phyloP scores from a whole-genome alignment of 2,797 vertebrate genomes.

The Enteromius viviparus region DNA sequence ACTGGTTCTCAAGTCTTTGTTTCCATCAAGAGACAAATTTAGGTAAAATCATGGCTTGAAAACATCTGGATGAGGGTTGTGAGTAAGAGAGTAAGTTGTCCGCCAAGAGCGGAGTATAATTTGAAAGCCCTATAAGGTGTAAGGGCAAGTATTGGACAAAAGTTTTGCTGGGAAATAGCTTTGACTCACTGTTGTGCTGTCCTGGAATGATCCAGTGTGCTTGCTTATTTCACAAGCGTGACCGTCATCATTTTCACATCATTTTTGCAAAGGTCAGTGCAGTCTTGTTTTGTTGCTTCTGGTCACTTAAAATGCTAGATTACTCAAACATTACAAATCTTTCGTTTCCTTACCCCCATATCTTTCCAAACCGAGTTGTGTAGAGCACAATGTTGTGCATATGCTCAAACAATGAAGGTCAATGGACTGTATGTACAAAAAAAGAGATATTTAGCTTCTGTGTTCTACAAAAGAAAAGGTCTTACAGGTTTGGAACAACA shows the following conservation, averaged over 20 bases:
- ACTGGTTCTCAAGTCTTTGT: background rate
- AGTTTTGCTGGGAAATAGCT: background rate
- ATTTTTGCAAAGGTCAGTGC: conserved; percentile 2
- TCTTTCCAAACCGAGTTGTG: background rate
- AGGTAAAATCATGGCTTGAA: background rate
- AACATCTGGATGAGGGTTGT: conserved; percentile 22
- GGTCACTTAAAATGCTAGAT: background rate
- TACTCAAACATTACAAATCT: background rate
- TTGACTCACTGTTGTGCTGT: background rate
- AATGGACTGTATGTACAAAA: background rate
- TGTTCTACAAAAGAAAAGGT: background rate
- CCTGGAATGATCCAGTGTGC: background rate
- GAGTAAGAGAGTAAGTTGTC: background rate
- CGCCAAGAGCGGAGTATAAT: conserved; percentile 19
- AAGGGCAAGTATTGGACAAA: conserved; percentile 29
- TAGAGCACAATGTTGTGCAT: background rate
- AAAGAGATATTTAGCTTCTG: background rate
- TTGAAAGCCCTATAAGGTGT: conserved; percentile 17
- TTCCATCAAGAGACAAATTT: conserved; percentile 9
- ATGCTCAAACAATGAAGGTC: background rate
- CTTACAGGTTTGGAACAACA: background rate
- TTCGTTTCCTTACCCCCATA: background rate
- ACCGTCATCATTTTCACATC: background rate
- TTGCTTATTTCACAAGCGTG: background rate
- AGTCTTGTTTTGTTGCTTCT: background rate